Base-by-base conservation (phyloP, 2,797 vertebrate species). In the Lophotriccus pileatus region DNA sequence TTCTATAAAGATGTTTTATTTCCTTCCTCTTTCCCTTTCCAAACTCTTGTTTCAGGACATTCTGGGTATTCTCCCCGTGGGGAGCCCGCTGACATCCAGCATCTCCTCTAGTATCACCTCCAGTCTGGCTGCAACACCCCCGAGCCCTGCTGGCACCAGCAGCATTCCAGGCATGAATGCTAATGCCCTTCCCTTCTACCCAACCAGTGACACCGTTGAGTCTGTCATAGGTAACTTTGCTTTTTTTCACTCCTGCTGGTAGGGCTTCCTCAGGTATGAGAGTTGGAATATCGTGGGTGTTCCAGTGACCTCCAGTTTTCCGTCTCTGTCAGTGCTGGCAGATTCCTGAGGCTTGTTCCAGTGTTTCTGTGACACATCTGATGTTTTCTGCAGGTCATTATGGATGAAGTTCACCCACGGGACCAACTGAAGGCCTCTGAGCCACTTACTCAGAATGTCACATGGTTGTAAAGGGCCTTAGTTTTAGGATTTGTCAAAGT, bases 191-290 rank as follows among this genome's bases (percentile, higher is more conserved):
- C 99, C 99, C 75, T 99, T 99, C 97, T 99, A 99, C 95, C 99
- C 99, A 82, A 99, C 99, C 97, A 99, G 99, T 76, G 99, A 99
- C 98, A 99, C 99, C 2, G 99, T 99, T 86, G 99, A 99, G 97
- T 99, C 99, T 18, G 99, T 99, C 72, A 99, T 99, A 94, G 99
- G 99, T 99, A 96, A 98, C 98, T 97, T 76, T 88, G 84, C 91
- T 81, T 49, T 93, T 93, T 93, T 93, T 91, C 39, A 78, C 46
- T 70, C 90, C 39, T 1, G 14, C 49, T 76, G 44, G 2, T 62
- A 91, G 68, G 62, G 85, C 76, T 79, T 93, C 80, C 73, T 84
- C 90, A 91, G 77, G 77, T 89, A 53, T 72, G 90, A 87, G 67
- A 47, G 50, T 30, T 94, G 89, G 49, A 89, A 36, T 69, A 66